Conservation (phyloP, 2,797 vertebrate genomes). For the Lutjanus argentimaculatus region DNA sequence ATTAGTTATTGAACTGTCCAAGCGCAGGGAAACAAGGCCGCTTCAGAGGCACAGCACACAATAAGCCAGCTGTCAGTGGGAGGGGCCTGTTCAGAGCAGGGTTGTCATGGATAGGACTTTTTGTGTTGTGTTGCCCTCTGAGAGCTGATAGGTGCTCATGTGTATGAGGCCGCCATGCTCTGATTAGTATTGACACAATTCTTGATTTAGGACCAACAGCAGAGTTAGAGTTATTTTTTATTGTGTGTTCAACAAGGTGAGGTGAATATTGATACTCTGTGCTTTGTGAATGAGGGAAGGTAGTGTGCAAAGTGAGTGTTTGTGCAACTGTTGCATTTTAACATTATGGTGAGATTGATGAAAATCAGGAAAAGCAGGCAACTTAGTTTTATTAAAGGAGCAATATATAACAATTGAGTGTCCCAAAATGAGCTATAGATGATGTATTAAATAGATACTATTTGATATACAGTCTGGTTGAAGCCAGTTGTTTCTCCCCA, state of each 20-base stretch:
- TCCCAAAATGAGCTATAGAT: too few species aligned
- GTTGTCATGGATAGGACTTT: slow-evolving; percentile 77
- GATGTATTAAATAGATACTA: too few species aligned
- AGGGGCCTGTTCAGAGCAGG: slow-evolving; percentile 65
- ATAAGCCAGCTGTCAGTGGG: slow-evolving; percentile 85
- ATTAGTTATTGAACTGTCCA: slow-evolving; percentile 86
- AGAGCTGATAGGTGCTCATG: slow-evolving; percentile 62
- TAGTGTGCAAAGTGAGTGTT: slow-evolving; percentile 12
- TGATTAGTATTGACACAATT: slow-evolving; percentile 75
- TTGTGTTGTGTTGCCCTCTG: slow-evolving; percentile 62
- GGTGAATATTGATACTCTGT: slow-evolving; percentile 23
- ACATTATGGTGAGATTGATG: background rate
- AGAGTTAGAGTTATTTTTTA: slow-evolving; percentile 2
- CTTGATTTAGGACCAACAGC: slow-evolving; percentile 58
- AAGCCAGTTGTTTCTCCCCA: too few species aligned
- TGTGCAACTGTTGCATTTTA: slow-evolving; percentile 16
- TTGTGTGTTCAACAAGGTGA: slow-evolving; percentile 29
- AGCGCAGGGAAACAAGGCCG: slow-evolving; percentile 80
- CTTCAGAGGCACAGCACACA: slow-evolving; percentile 77
- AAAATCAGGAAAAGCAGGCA: background rate
- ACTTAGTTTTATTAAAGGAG: background rate
- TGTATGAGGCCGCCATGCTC: slow-evolving; percentile 36
- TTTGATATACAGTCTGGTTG: too few species aligned
- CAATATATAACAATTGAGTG: too few species aligned
- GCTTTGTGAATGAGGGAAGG: slow-evolving; percentile 21